A percentile compares a stretch with the other conserved stretches of the same genome.
Evolutionary conservation across 2,113 vertebrate genomes (phyloP).

Genomic region (Pelvicachromis taeniatus): DNA sequence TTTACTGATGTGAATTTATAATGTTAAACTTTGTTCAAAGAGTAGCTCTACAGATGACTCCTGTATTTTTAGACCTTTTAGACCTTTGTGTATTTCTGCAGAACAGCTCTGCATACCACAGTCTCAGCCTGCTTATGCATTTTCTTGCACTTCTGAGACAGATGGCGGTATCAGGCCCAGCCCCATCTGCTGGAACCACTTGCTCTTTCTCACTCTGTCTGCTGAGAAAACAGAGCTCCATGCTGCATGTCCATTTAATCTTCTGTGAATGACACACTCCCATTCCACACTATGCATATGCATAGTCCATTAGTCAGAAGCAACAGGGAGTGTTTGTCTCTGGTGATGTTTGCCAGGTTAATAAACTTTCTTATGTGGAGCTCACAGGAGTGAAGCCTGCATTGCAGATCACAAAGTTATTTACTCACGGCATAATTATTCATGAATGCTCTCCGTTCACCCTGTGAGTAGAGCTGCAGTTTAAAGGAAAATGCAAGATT

Average conservation of each 20-base stretch:
- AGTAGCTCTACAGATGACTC: not conserved
- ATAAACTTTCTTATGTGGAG: not conserved
- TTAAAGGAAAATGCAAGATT: not conserved
- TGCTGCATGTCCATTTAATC: constrained; percentile 27
- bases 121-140: not conserved
- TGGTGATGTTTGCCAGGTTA: not conserved
- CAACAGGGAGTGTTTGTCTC: not conserved
- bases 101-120: not conserved
- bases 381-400: not conserved
- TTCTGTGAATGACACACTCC: constrained; percentile 6
- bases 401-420: not conserved
- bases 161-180: constrained; percentile 35
- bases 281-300: constrained; percentile 18
- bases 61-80: not conserved
- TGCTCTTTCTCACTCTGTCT: constrained; percentile 4
- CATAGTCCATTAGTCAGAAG: not conserved
- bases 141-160: constrained; percentile 9
- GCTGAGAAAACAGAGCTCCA: constrained; percentile 13
- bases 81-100: not conserved
- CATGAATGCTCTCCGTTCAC: not conserved
- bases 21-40: not conserved
- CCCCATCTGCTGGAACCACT: constrained; percentile 42
- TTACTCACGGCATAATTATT: not conserved
- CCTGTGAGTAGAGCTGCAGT: not conserved
- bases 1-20: not conserved